Base-by-base conservation (phyloP, 2,888 invertebrate genomes). In the Xestoiulus laeticollis region DNA sequence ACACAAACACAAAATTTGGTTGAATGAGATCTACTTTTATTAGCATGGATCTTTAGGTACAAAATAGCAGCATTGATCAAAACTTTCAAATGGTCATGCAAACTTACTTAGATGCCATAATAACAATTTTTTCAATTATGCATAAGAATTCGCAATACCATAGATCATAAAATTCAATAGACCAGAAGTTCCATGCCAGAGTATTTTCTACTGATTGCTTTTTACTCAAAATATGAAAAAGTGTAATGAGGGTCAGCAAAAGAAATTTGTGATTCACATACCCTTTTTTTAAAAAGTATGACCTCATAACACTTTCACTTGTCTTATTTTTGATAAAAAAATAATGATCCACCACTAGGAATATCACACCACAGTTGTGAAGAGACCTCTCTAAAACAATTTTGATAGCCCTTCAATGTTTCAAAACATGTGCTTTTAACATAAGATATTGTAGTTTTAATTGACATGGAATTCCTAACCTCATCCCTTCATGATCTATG, bases 1-100 rank as follows among this genome's bases (percentile, higher is more conserved):
- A 86, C 53, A 86, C 86, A 86, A 86, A 86, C 86, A 86, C 48
- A 86, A 86, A 38, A 86, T 86, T 86, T 86, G 86, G 48, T 86
- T 59, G 48, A 59, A 86, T 86, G 44, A 86, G 32, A 86, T 53
- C 86, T 86, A 86, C 86, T 53, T 86, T 86, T 86, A 86, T 86
- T 86, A 85, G 85, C 85, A 85, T 85, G 85, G 85, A 85, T 26
- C 10, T 85, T 85, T 85, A 85, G 26, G 26, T 85, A 43, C 44
- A 85, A 44, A 38, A 85, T 44, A 38, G 85, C 38, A 85, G 38
- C 85, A 43, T 4, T n/a, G 44, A 85, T 38, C 85, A 85, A 85
- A 30, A 78, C 26, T 78, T 78, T 30, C 78, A 26, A 78, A 78
- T 78, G 78, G 26, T 78, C 78, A 78, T 78, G 78, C 78, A 78